Evolutionary conservation across 1,140 invertebrate genomes (phyloP).

Genomic region (Drosophila kohkoa): DNA sequence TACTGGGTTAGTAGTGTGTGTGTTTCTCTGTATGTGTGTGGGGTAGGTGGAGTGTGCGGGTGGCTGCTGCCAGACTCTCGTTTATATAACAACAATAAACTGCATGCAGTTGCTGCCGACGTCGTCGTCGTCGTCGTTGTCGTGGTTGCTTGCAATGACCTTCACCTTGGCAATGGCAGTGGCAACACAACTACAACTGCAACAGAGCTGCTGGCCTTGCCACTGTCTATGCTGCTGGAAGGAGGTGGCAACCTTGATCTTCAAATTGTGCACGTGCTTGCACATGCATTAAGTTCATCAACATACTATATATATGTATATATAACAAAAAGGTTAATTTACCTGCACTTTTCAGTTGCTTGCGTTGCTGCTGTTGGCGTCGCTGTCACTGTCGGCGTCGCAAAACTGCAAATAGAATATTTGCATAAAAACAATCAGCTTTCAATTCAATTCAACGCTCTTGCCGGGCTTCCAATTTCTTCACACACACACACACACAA

Average conservation of each 20-base stretch:
- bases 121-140: constrained; percentile 6
- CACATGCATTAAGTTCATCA: background rate
- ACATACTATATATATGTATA: too few species aligned
- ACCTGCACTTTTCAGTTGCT: constrained; percentile 42
- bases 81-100: constrained; percentile 80
- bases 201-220: constrained; percentile 28
- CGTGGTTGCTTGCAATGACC: constrained; percentile 68
- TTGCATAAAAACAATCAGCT: constrained; percentile 76
- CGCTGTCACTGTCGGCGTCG: constrained; percentile 1
- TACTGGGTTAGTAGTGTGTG: constrained; percentile 56
- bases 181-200: constrained; percentile 15
- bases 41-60: background rate
- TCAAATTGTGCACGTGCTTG: constrained; percentile 55
- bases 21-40: constrained; percentile 7
- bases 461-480: constrained; percentile 70
- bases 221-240: constrained; percentile 16
- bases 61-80: constrained; percentile 30
- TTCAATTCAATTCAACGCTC: constrained; percentile 47
- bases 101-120: constrained; percentile 50
- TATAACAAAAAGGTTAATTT: constrained; percentile 30
- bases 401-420: constrained; percentile 54
- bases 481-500: constrained; percentile 25
- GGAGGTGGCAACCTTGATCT: constrained; percentile 61
- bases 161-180: constrained; percentile 75
- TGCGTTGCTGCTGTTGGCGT: constrained; percentile 9